phyloP scores from a whole-genome alignment of 2,797 vertebrate genomes.

The Trematomus bernacchii region DNA sequence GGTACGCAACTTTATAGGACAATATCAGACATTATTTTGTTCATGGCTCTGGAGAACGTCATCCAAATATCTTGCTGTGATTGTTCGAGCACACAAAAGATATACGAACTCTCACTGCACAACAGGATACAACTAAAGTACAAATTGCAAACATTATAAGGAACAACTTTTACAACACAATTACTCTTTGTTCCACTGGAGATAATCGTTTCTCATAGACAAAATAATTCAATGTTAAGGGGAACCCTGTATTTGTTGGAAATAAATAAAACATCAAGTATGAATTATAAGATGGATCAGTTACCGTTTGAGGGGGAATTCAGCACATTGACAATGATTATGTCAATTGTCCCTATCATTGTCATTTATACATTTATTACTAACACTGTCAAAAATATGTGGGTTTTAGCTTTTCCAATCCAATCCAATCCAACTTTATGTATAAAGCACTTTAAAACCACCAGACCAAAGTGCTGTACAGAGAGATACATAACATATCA shows the following conservation, averaged over 20 bases:
- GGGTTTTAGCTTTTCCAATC: not conserved
- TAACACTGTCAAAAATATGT: not conserved
- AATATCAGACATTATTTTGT: not conserved
- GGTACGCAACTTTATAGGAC: constrained; percentile 2
- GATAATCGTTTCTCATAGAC: constrained; percentile 3
- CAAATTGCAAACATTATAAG: not conserved
- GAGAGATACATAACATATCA: too few relatives aligned
- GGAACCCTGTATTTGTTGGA: constrained; percentile 11
- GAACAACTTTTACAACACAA: not conserved
- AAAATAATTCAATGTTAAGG: not conserved
- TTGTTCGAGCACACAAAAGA: not conserved
- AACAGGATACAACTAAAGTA: not conserved
- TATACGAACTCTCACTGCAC: not conserved
- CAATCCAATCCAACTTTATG: too few relatives aligned
- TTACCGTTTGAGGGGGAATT: not conserved
- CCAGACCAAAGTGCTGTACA: too few relatives aligned
- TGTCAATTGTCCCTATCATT: not conserved
- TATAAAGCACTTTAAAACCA: too few relatives aligned
- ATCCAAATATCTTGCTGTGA: not conserved
- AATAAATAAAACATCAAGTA: not conserved
- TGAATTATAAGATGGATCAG: not conserved
- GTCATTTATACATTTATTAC: not conserved
- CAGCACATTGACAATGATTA: not conserved
- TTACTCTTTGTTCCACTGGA: not conserved
- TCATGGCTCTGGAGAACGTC: not conserved